Base-by-base conservation (phyloP, 2,888 invertebrate genomes). In the Proisotoma minuta region DNA sequence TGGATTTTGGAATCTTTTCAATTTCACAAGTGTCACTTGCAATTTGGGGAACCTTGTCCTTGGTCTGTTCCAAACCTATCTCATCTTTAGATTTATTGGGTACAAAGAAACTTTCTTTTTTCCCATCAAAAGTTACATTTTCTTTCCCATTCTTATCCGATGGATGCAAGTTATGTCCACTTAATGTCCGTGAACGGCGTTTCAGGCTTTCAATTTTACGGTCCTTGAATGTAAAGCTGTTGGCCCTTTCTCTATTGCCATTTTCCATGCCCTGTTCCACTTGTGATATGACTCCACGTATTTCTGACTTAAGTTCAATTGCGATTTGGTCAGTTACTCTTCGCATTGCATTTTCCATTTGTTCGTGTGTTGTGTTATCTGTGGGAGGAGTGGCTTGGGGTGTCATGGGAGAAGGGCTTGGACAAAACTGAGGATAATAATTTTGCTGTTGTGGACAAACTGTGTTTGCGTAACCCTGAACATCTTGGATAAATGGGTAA, bases 261-360 rank as follows among this genome's bases (percentile, higher is more conserved):
- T 85, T 86, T 76, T 86, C 87, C 66, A 87, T 87, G 52, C 87
- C 88, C 75, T 88, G 88, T 72, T 89, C 88, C 0, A 89, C 89
- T 77, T 84, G 85, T 1, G 86, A 87, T 71, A 89, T 89, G 0
- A 89, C 88, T 77, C 86, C 88, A 4, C 89, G 81, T 43, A 89
- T 86, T 80, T 89, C 89, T 1, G 88, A 88, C 76, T 88, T 89
- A 22, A 89, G 87, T 78, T 89, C 88, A 10, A 87, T 88, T 1
- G 88, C 88, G 66, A 89, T 79, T 78, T 88, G 88, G 78, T 84
- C 85, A 3, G 88, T 88, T 77, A 87, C 85, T 78, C 71, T 40
- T 24, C 65, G 53, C 68, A 71, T 68, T 1, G 71, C 68, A 43
- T 28, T 54, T 23, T 67, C 61, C 34, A 62, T 22, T 20, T 23